These are phyloP conservation scores for Drosophila persimilis DNA, from an alignment of 1,140 invertebrate species.

Conservation along the genomic window DNA sequence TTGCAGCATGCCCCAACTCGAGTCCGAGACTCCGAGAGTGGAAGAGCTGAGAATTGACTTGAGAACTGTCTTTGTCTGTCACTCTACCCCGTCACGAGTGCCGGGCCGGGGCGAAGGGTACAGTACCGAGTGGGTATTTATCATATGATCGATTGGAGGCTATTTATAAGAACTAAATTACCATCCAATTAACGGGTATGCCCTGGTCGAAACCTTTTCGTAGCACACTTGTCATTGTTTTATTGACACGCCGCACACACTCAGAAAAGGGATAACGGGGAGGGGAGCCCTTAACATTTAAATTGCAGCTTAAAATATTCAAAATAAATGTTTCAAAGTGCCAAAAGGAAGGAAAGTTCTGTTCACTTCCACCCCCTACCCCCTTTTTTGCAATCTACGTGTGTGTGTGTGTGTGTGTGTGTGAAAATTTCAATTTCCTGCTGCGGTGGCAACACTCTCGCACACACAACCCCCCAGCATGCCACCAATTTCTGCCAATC, in stretches of 20 bases:
- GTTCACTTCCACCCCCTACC: neutral
- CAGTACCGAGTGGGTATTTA: too few relatives aligned
- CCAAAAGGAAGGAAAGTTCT: conserved; percentile 18
- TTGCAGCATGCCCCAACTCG: conserved; percentile 19
- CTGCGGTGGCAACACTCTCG: conserved; percentile 22
- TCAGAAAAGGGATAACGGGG: neutral
- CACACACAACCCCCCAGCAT: conserved; percentile 11
- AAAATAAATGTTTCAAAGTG: conserved; percentile 67
- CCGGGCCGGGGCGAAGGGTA: too few relatives aligned
- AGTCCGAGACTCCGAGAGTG: too few relatives aligned
- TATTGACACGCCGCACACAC: conserved; percentile 8
- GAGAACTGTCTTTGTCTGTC: conserved; percentile 31
- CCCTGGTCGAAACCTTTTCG: conserved; percentile 19
- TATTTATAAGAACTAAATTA: too few relatives aligned
- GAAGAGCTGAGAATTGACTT: conserved; percentile 27
- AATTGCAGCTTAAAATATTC: conserved; percentile 73
- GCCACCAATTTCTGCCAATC: conserved; percentile 58
- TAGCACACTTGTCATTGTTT: too few relatives aligned
- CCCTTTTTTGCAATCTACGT: neutral
- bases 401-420: conserved; percentile 49
- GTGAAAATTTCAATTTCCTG: conserved; percentile 77
- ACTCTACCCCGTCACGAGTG: too few relatives aligned
- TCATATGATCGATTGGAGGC: too few relatives aligned
- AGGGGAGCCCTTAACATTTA: conserved; percentile 50
- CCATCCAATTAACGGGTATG: neutral